Conservation (phyloP, 2,888 invertebrate species). For the Spilarctia lutea region DNA sequence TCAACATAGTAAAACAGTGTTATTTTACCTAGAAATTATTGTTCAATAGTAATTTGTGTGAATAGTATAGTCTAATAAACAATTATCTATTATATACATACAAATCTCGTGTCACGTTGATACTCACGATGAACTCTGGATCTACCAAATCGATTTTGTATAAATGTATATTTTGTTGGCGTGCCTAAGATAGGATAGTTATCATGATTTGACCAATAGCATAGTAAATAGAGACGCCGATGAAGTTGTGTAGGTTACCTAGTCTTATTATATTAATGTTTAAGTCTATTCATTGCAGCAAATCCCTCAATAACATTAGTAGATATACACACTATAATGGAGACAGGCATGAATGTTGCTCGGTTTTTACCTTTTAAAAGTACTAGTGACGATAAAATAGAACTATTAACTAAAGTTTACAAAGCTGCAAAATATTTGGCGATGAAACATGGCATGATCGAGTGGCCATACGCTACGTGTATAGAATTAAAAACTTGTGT, state of each 20-base stretch:
- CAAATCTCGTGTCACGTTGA: no score
- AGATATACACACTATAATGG: slow-evolving; percentile 80
- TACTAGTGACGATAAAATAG: slow-evolving; percentile 62
- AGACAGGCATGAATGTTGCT: slow-evolving; percentile 80
- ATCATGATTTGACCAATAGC: no score
- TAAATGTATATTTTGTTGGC: no score
- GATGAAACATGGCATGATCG: slow-evolving; percentile 80
- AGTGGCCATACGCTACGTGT: slow-evolving; percentile 91
- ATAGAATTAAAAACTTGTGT: slow-evolving; percentile 95
- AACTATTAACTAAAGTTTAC: slow-evolving; percentile 67
- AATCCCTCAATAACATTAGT: slow-evolving; percentile 59
- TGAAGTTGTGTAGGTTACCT: no score
- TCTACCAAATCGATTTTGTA: no score
- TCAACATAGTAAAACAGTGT: background rate
- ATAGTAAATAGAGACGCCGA: no score
- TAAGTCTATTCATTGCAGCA: slow-evolving; percentile 43
- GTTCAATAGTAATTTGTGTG: no score
- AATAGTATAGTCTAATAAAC: background rate
- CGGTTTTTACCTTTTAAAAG: slow-evolving; percentile 65
- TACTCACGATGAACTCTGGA: no score
- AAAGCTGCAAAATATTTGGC: slow-evolving; percentile 81
- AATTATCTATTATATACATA: no score
- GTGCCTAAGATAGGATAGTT: no score
- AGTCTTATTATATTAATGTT: background rate
- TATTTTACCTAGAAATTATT: no score